Evolutionary conservation across 2,888 invertebrate genomes (phyloP).

Genomic region (Papilio elwesi): DNA sequence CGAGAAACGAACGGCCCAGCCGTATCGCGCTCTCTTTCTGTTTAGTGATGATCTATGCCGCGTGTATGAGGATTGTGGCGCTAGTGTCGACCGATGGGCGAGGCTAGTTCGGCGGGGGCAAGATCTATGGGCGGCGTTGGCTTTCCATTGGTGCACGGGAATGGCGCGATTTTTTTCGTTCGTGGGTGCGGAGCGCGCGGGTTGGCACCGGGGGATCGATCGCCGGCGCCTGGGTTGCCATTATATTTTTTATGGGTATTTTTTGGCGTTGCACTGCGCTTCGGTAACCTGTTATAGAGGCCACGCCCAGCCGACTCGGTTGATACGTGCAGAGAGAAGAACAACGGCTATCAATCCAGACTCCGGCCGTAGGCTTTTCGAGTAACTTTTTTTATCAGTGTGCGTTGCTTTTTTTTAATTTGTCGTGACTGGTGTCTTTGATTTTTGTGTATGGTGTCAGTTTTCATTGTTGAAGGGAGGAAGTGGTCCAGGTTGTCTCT

Average conservation of each 20-base stretch:
- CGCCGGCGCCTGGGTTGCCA: slow-evolving; percentile 77
- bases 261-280: slow-evolving; percentile 79
- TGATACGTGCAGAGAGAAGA: slow-evolving; percentile 67
- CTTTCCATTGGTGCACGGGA: slow-evolving; percentile 61
- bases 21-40: slow-evolving; percentile 70
- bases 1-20: slow-evolving; percentile 80
- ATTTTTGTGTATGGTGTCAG: slow-evolving; percentile 64
- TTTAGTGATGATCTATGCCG: slow-evolving; percentile 69
- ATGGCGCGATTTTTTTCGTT: slow-evolving; percentile 76
- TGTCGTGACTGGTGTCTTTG: slow-evolving; percentile 67
- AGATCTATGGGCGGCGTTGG: slow-evolving; percentile 58
- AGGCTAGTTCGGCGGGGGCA: slow-evolving; percentile 62
- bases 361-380: slow-evolving; percentile 71
- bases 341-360: slow-evolving; percentile 75
- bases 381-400: slow-evolving; percentile 62
- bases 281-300: slow-evolving; percentile 79
- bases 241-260: slow-evolving; percentile 83
- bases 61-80: slow-evolving; percentile 73
- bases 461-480: slow-evolving; percentile 42
- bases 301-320: slow-evolving; percentile 75
- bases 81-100: slow-evolving; percentile 63
- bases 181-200: slow-evolving; percentile 72
- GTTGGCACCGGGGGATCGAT: slow-evolving; percentile 80
- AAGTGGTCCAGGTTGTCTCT: not conserved
- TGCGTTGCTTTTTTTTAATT: slow-evolving; percentile 65